Evolutionary conservation across 1,140 invertebrate species (phyloP), one percentile per base, ranked within the genome.

Genomic region (Micrasema longulum): DNA sequence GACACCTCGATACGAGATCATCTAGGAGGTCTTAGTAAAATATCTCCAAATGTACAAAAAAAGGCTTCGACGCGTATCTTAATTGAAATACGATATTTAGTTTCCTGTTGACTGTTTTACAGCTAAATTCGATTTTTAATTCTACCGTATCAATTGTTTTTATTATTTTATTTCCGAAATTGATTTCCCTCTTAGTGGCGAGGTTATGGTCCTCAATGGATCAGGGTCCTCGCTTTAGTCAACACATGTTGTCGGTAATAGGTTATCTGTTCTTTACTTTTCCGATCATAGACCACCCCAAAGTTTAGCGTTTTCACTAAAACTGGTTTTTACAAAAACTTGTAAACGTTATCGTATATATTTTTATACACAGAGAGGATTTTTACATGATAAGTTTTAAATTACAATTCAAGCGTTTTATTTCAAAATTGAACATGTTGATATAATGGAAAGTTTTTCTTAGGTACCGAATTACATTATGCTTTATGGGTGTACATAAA

Each of bases 81-180:
- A 60, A 60, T 60, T 60, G 55, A 60, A 60, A 60, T 60, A 60
- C 55, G 35, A 60, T 60, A 60, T 41, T 60, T 60, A 20, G 55
- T 60, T 60, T 60, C 55, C 55, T 60, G 55, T 60, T 41, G 55
- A 60, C 22, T 14, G 35, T 41, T 41, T 53, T 53, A 53, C 18
- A 38, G 35, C 22, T 31, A 31, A 31, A 31, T 9, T 41, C 20
- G 18, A 12, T 38, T 60, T 36, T 38, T 18, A 16, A 2, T 14
- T 23, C 20, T 57, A 36, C 53, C 26, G 36, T 57, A 36, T 60
- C 55, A 20, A 43, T 9, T 22, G 14, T 38, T 60, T 16, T 35
- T 53, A 14, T 14, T 38, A 18, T 35, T n/a, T 36, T 60, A 16
- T 60, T 60, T 60, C 36, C 36, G 10, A 41, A 9, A 60, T 14